phyloP scores from a whole-genome alignment of 2,888 invertebrate genomes.

The Xanthorhoe spadicearia region DNA sequence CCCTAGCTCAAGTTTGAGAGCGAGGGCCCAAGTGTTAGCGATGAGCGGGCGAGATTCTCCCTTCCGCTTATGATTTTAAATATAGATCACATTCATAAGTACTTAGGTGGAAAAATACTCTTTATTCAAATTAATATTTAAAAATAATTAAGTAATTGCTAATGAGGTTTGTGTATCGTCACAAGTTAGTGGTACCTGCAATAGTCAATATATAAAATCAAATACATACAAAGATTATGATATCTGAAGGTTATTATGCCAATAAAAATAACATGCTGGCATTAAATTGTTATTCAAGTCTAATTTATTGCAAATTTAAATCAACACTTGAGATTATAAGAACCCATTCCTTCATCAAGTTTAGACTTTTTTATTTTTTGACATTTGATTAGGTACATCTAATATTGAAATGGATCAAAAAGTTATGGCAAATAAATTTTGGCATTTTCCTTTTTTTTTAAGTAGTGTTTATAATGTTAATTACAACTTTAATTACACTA shows the following conservation, averaged over 20 bases:
- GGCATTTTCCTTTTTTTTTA: background rate
- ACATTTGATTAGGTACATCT: conserved; percentile 24
- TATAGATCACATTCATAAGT: background rate
- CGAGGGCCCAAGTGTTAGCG: conserved; percentile 29
- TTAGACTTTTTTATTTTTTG: conserved; percentile 22
- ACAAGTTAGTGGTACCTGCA: conserved; percentile 18
- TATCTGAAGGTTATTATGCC: conserved; percentile 30
- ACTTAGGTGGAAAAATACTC: background rate
- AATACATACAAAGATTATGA: conserved; percentile 24
- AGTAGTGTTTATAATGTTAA: conserved; percentile 15
- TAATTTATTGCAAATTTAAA: conserved; percentile 38
- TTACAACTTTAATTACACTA: conserved; percentile 13
- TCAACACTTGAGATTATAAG: conserved; percentile 30
- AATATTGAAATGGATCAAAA: conserved; percentile 31
- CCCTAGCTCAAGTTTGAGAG: conserved; percentile 54
- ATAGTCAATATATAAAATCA: no score
- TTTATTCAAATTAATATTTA: background rate
- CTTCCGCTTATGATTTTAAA: background rate
- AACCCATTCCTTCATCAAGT: conserved; percentile 22
- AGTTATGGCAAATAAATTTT: background rate
- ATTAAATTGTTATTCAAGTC: conserved; percentile 30
- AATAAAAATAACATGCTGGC: conserved; percentile 34
- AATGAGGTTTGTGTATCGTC: conserved; percentile 15
- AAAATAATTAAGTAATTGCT: conserved; percentile 19
- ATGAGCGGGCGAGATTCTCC: background rate